phyloP scores from a whole-genome alignment of 2,888 invertebrate genomes.

The Saturnia japonica region DNA sequence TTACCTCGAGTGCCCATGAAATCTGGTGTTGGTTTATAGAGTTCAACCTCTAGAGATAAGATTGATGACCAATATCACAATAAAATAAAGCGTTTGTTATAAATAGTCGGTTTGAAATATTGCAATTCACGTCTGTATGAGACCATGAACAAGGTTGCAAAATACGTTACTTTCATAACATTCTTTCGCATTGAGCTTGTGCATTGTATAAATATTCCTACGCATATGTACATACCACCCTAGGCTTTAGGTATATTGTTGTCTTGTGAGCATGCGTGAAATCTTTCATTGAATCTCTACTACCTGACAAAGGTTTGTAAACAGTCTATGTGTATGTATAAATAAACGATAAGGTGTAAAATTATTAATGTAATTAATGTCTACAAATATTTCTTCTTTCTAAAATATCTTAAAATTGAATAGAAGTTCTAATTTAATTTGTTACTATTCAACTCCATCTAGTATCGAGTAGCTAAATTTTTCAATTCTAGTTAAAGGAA shows the following conservation, averaged over 20 bases:
- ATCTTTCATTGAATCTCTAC: conserved; percentile 8
- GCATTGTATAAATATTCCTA: background rate
- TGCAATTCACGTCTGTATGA: background rate
- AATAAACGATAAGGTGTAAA: background rate
- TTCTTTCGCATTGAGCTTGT: background rate
- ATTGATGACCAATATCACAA: conserved; percentile 28
- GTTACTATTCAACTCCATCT: conserved; percentile 41
- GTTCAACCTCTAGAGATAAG: conserved; percentile 59
- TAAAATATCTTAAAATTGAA: background rate
- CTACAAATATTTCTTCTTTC: background rate
- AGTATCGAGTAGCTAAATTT: conserved; percentile 38
- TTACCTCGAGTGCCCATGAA: conserved; percentile 65
- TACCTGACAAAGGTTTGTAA: background rate
- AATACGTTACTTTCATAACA: conserved; percentile 4
- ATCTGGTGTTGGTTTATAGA: conserved; percentile 50
- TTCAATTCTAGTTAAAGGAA: no score
- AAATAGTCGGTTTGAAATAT: background rate
- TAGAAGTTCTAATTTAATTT: background rate
- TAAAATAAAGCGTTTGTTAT: background rate
- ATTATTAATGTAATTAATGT: background rate
- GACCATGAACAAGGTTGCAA: background rate
- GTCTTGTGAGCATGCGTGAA: conserved; percentile 16
- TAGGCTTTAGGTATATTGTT: conserved; percentile 7
- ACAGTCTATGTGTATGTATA: background rate
- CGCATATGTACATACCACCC: background rate